phyloP scores from a whole-genome alignment of 2,113 vertebrate species.

The Bos taurus region ARS-UCD2.0 NC_037329.1:87460501-87461000 shows the following conservation, averaged over 20 bases:
- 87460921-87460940: not conserved
- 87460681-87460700: not conserved
- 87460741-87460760: not conserved
- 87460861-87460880: not conserved
- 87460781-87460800: not conserved
- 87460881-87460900: not conserved
- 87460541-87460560: not conserved
- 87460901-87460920: not conserved
- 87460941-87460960: not conserved
- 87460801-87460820: not conserved
- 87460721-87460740: not conserved
- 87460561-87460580: not conserved
- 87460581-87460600: not conserved
- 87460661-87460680: not conserved
- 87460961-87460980: not conserved
- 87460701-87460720: not conserved
- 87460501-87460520: not conserved
- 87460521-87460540: not conserved
- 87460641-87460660: not conserved
- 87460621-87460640: not conserved
- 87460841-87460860: not conserved
- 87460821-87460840: not conserved
- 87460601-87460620: not conserved
- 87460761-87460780: not conserved
- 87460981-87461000: not conserved